Evolutionary conservation across 64 coral and sea anemone species (phyloP), one percentile per base, ranked within the genome.

Genomic region (Actinia equina): DNA sequence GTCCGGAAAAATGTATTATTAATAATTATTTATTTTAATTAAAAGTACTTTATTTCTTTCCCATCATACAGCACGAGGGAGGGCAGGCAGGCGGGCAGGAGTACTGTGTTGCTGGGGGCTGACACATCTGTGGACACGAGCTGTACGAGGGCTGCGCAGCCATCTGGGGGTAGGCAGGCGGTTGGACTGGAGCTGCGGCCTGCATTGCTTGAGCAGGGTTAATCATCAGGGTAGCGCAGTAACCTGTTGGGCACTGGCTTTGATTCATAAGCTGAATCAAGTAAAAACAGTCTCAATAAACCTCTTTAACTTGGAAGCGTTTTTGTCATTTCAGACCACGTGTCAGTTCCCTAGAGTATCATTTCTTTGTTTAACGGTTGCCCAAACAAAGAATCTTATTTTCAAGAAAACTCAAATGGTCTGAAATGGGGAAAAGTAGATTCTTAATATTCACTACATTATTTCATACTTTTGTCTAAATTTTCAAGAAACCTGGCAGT

Each of bases 201-300:
- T 58, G 53, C 53, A 63, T 63, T 20, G 62, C 52, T 43, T 85
- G 83, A 2, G 52, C 17, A 22, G 83, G 83, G 83, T 85, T 85
- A 11, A 85, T 55, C 83, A 60, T 58, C 43, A 85, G 52, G 20
- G 83, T 85, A 14, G 83, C 83, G 83, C 83, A 85, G 55, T 85
- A 85, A 7, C 83, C 83, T 8, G 83, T 85, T 58, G 83, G 83
- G 26, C 83, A 85, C 26, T 44, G 22, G 2, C 56, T 59, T 43
- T 85, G 83, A 18, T 25, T 85, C 17, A 85, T 12, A 7, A 85
- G 13, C 83, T 63, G 55, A 63, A 26, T 55, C 12, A 18, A 3
- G 25, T 41, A 11, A 74, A 74, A 74, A 4, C 10, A 27, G 11
- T 14, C 27, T 74, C 9, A 74, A 15, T 13, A 74, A 14, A 42